phyloP scores from a whole-genome alignment of 2,888 invertebrate genomes.

The Rugalucina vietnamica region DNA sequence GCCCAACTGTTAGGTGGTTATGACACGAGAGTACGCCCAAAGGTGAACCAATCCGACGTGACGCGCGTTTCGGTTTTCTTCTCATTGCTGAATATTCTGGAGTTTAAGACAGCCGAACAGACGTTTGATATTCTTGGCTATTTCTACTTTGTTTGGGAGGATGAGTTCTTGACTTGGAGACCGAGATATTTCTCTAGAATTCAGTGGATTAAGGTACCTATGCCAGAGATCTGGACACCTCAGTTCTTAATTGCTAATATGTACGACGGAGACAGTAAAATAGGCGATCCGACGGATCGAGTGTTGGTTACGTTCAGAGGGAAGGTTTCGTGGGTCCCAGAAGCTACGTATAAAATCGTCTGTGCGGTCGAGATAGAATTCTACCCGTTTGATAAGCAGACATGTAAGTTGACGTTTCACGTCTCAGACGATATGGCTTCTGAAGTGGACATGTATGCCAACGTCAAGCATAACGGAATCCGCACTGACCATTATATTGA shows the following conservation, averaged over 20 bases:
- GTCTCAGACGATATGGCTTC: background rate
- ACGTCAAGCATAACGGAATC: background rate
- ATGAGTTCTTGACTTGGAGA: background rate
- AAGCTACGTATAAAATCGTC: background rate
- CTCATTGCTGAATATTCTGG: background rate
- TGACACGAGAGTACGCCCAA: background rate
- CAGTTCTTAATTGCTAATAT: background rate
- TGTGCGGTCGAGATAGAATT: background rate
- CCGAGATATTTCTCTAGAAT: background rate
- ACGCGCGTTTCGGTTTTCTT: background rate
- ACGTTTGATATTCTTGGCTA: background rate
- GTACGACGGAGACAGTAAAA: background rate
- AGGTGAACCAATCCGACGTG: background rate
- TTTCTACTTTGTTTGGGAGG: constrained; percentile 2
- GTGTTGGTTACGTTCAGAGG: background rate
- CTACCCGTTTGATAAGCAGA: background rate
- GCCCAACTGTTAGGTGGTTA: background rate
- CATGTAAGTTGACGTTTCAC: background rate
- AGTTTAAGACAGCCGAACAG: background rate
- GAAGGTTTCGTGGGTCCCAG: background rate
- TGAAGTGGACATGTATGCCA: background rate
- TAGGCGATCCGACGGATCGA: background rate
- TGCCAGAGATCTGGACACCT: background rate
- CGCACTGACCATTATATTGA: background rate
- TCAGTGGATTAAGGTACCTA: background rate